Conservation (phyloP, 2,888 invertebrate species). For the Metellina segmentata region DNA sequence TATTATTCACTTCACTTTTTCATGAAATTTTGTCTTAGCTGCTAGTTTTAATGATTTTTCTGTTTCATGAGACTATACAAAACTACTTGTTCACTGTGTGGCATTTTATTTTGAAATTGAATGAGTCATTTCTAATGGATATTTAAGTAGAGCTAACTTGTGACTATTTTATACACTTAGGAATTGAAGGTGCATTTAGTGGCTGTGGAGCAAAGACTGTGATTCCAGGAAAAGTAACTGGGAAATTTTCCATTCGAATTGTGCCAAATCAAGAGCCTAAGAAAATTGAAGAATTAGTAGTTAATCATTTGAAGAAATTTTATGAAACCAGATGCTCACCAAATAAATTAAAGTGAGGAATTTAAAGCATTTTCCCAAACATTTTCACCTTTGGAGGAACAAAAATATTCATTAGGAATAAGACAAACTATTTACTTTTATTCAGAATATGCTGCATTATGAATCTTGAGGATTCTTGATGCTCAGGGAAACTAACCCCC, state of each 20-base stretch:
- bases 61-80: too few species aligned
- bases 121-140: too few species aligned
- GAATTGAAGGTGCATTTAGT: slow-evolving; percentile 96
- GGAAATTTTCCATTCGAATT: slow-evolving; percentile 97
- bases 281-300: slow-evolving; percentile 90
- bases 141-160: too few species aligned
- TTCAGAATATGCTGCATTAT: too few species aligned
- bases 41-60: neutral
- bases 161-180: slow-evolving; percentile 67
- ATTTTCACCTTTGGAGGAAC: too few species aligned
- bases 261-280: slow-evolving; percentile 96
- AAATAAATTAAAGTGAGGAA: slow-evolving; percentile 83
- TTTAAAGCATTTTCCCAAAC: neutral
- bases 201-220: slow-evolving; percentile 97
- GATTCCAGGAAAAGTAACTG: slow-evolving; percentile 94
- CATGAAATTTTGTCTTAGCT: neutral
- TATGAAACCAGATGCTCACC: slow-evolving; percentile 91
- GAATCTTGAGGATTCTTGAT: too few species aligned
- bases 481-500: too few species aligned
- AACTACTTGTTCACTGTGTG: too few species aligned
- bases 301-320: slow-evolving; percentile 87
- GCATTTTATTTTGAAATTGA: too few species aligned
- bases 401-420: too few species aligned
- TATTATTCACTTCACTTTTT: neutral
- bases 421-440: too few species aligned